These are phyloP conservation scores for Aproaerema taeniolella DNA, from an alignment of 2,888 invertebrate species.

Conservation along the genomic window DNA sequence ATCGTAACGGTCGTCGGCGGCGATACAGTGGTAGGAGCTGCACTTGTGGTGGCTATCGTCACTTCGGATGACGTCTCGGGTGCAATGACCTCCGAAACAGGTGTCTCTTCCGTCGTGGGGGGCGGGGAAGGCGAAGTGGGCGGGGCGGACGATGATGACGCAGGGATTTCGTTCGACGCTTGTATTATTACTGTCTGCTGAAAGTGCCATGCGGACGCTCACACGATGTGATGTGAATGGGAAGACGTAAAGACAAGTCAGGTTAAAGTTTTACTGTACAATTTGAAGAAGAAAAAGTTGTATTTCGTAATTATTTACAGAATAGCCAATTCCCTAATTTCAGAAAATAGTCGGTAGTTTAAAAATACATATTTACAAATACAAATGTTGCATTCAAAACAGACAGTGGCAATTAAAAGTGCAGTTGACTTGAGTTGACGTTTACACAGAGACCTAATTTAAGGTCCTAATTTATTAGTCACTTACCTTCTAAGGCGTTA, in stretches of 20 bases:
- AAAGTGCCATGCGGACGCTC: slow-evolving; percentile 75
- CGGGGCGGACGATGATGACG: slow-evolving; percentile 44
- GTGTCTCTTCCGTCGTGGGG: slow-evolving; percentile 27
- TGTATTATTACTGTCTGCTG: slow-evolving; percentile 74
- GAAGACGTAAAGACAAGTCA: slow-evolving; percentile 47
- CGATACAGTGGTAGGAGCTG: slow-evolving; percentile 21
- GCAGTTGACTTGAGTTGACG: too few relatives aligned
- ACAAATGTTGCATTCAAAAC: too few relatives aligned
- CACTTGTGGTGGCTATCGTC: slow-evolving; percentile 9
- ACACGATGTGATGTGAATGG: slow-evolving; percentile 60
- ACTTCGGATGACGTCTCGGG: slow-evolving; percentile 27
- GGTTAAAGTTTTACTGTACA: background rate
- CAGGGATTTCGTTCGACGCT: slow-evolving; percentile 62
- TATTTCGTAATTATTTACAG: slow-evolving; percentile 11
- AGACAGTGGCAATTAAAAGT: too few relatives aligned
- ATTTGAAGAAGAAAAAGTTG: background rate
- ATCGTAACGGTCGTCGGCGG: slow-evolving; percentile 27
- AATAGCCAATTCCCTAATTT: too few relatives aligned
- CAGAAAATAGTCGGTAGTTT: too few relatives aligned
- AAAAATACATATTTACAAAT: too few relatives aligned
- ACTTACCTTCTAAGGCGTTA: too few relatives aligned
- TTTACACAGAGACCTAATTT: too few relatives aligned
- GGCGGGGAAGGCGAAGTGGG: slow-evolving; percentile 39
- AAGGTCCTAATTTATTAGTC: too few relatives aligned
- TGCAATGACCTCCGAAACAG: slow-evolving; percentile 30